A percentile compares a stretch with the other conserved stretches of the same genome.
Evolutionary conservation across 2,113 vertebrate species (phyloP).

Genomic region (Eupsittula cactorum): DNA sequence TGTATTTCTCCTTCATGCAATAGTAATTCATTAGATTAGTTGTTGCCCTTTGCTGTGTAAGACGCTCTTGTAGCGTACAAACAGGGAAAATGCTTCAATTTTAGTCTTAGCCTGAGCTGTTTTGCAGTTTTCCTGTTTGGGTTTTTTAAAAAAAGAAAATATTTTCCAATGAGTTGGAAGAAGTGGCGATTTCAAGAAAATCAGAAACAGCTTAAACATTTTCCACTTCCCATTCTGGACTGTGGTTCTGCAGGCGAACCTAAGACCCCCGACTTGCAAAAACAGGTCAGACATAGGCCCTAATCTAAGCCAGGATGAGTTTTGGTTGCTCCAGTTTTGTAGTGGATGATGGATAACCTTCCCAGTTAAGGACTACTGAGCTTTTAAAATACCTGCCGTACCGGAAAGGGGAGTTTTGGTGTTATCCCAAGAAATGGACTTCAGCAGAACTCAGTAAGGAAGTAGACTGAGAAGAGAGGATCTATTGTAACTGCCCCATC

Average conservation of each 20-base stretch:
- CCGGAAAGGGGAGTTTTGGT: background rate
- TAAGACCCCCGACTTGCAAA: background rate
- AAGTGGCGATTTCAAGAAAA: background rate
- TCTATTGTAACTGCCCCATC: background rate
- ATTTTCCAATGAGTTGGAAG: background rate
- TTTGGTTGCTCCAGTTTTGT: background rate
- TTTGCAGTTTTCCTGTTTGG: background rate
- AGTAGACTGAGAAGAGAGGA: background rate
- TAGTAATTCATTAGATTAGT: background rate
- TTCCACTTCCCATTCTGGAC: background rate
- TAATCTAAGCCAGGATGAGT: background rate
- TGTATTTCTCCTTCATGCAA: background rate
- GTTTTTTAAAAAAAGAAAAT: background rate
- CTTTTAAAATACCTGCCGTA: background rate
- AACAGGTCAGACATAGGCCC: background rate
- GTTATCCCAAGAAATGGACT: background rate
- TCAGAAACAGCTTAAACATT: background rate
- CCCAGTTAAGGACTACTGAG: background rate
- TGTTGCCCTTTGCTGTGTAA: background rate
- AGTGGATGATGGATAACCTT: background rate
- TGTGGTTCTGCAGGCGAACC: background rate
- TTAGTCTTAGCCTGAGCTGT: background rate
- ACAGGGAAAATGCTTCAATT: background rate
- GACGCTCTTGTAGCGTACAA: background rate
- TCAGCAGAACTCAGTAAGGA: background rate